A percentile compares a stretch with the other conserved stretches of the same genome.
Evolutionary conservation across 2,797 vertebrate genomes (phyloP).

Genomic region (Molossus molossus): DNA sequence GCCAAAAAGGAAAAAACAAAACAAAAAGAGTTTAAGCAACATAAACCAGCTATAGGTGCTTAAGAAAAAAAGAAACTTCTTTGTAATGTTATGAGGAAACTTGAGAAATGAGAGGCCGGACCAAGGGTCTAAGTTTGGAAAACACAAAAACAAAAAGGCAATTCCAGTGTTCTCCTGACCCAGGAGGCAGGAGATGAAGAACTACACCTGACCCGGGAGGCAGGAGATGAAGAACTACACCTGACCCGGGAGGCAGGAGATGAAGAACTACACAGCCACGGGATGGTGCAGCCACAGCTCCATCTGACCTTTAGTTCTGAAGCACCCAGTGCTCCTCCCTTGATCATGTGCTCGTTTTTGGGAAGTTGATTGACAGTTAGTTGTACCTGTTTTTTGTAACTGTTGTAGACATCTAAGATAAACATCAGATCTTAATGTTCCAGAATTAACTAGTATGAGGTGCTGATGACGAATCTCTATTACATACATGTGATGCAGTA

Average conservation of each 20-base stretch:
- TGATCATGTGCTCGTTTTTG: neutral
- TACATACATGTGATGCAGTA: neutral
- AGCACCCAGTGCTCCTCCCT: accelerated
- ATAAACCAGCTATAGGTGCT: neutral
- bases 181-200: neutral
- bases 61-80: neutral
- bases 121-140: neutral
- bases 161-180: neutral
- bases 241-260: neutral
- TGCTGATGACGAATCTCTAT: neutral
- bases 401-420: neutral
- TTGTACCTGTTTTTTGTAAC: neutral
- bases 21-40: neutral
- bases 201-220: neutral
- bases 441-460: neutral
- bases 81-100: neutral
- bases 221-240: too few relatives aligned
- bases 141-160: neutral
- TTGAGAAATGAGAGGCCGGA: neutral
- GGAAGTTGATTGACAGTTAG: neutral
- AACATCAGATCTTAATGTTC: neutral
- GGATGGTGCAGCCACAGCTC: neutral
- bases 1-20: neutral
- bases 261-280: neutral
- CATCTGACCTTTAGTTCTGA: neutral